A percentile compares a stretch with the other conserved stretches of the same genome.
phyloP scores from a whole-genome alignment of 2,888 invertebrate species.

The Nomada hirtipes region DNA sequence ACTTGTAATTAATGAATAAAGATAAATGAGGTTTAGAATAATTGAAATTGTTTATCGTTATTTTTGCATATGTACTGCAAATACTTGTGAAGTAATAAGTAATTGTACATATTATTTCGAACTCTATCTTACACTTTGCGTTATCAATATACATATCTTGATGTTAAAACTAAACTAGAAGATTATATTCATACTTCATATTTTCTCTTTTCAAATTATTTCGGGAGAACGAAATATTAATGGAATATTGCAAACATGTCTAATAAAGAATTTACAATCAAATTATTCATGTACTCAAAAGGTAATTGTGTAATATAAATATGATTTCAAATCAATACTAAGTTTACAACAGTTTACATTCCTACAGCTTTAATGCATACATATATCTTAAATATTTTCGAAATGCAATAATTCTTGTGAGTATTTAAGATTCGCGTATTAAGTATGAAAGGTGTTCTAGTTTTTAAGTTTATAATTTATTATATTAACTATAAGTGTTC shows the following conservation, averaged over 20 bases:
- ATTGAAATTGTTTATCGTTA: constrained; percentile 27
- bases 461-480: constrained; percentile 19
- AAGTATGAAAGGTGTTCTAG: constrained; percentile 4
- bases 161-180: background rate
- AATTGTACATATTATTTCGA: constrained; percentile 36
- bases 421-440: background rate
- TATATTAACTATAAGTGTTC: constrained; percentile 6
- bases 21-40: constrained; percentile 17
- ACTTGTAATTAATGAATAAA: constrained; percentile 40
- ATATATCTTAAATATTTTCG: background rate
- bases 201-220: constrained; percentile 8
- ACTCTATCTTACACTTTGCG: constrained; percentile 3
- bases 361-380: background rate
- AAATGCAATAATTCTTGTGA: constrained; percentile 3
- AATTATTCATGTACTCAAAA: background rate
- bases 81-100: background rate
- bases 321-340: background rate
- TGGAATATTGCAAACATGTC: background rate
- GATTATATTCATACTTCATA: background rate
- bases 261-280: background rate
- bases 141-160: constrained; percentile 12
- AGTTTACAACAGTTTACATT: background rate
- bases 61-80: constrained; percentile 27
- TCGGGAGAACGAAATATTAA: constrained; percentile 1
- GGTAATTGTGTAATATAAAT: constrained; percentile 12